Evolutionary conservation across 2,113 vertebrate species (phyloP).

Genomic region (Leptocoma aspasia): DNA sequence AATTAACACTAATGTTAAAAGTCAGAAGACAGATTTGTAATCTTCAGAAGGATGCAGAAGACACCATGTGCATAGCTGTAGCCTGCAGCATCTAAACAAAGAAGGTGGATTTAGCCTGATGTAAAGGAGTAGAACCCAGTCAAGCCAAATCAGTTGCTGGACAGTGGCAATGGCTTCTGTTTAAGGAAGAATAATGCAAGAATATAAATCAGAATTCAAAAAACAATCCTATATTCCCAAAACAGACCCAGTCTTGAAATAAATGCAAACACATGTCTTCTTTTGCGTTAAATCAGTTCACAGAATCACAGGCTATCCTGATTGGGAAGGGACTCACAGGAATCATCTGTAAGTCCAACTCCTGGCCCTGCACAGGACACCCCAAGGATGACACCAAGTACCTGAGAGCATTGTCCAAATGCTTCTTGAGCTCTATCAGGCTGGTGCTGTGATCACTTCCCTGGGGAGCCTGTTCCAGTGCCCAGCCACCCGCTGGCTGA

Average conservation of each 20-base stretch:
- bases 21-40: not conserved
- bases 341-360: not conserved
- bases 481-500: not conserved
- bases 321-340: not conserved
- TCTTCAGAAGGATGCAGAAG: not conserved
- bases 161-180: not conserved
- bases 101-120: not conserved
- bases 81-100: not conserved
- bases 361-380: not conserved
- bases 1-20: not conserved
- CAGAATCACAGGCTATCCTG: not conserved
- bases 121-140: not conserved
- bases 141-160: not conserved
- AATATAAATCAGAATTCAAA: not conserved
- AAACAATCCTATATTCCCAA: not conserved
- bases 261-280: not conserved
- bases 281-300: not conserved
- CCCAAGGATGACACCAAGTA: not conserved
- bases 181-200: not conserved
- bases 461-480: not conserved
- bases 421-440: not conserved
- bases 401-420: not conserved
- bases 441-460: not conserved
- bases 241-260: not conserved
- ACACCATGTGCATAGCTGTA: not conserved